Evolutionary conservation across 30 jellyfish, hydroid and myxozoan species (phyloP), one percentile per base, ranked within the genome.

Genomic region (Hydractinia symbiolongicarpus): DNA sequence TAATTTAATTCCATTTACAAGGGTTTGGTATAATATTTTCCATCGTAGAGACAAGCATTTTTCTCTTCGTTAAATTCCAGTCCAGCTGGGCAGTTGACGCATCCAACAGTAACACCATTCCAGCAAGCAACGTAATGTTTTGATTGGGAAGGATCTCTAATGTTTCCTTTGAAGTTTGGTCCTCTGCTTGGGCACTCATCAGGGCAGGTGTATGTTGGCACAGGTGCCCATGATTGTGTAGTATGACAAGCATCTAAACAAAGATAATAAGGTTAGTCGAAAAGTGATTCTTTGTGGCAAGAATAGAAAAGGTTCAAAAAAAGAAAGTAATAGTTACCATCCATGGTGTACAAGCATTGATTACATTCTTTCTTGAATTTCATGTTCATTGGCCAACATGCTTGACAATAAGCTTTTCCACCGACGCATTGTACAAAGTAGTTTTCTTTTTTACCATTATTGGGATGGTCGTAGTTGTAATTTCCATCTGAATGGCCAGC

Each of bases 1-100:
- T 30, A 30, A n/a, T n/a, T n/a, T n/a, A 1, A 6, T 51, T 64
- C 2, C 44, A 30, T 30, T 30, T 30, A 30, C 9, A 64, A 51
- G 11, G 85, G 81, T 44, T 77, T 17, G 0, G 85, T 77, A 30
- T 53, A 51, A 55, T 53, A 60, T 60, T 44, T 60, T 55, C 85
- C 85, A 0, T 77, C 78, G 4, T 16, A 77, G 5, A 77, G 53
- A 4, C 85, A 77, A 5, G 85, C 85, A 15, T 77, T 77, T 55
- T 15, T 49, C 0, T 56, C 19, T 44, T 77, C 85, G 85, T 77
- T 77, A 50, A 77, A 77, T 64, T 53, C 30, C 53, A 77, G 44
- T 21, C 73, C 82, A 9, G 85, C 83, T 19, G 85, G 85, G 82
- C 85, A 77, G 17, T 50, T 19, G 17, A 77, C 85, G 4, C 85